Evolutionary conservation across 2,888 invertebrate genomes (phyloP).

Genomic region (Drosophila incognita): DNA sequence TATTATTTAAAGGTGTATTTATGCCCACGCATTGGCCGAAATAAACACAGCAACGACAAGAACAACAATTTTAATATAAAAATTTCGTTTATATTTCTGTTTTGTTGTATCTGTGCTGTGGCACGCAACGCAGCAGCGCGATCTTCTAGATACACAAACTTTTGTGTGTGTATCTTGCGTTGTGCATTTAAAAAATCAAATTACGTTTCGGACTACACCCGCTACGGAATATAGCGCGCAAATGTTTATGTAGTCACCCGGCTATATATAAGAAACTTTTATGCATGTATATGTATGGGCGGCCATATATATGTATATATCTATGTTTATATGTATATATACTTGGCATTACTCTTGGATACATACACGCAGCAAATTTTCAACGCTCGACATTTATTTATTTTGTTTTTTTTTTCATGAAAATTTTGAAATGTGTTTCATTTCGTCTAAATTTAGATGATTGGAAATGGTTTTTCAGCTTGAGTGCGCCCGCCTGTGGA

Average conservation of each 20-base stretch:
- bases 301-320: conserved; percentile 13
- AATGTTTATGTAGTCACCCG: conserved; percentile 68
- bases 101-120: conserved; percentile 28
- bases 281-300: conserved; percentile 18
- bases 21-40: conserved; percentile 53
- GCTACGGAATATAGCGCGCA: conserved; percentile 47
- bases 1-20: conserved; percentile 39
- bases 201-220: conserved; percentile 69
- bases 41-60: conserved; percentile 27
- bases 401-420: conserved; percentile 56
- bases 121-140: conserved; percentile 37
- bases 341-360: conserved; percentile 67
- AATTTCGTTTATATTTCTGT: conserved; percentile 39
- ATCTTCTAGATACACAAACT: conserved; percentile 61
- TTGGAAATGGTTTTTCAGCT: conserved; percentile 67
- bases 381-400: conserved; percentile 61
- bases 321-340: conserved; percentile 32
- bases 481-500: conserved; percentile 34
- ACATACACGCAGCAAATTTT: conserved; percentile 57
- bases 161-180: conserved; percentile 44
- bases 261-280: conserved; percentile 36
- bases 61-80: conserved; percentile 22
- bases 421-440: conserved; percentile 81
- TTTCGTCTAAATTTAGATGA: conserved; percentile 78
- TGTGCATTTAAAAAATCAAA: conserved; percentile 72